Evolutionary conservation across 2,888 invertebrate species (phyloP), one percentile per base, ranked within the genome.

Genomic region (Sussaba pulchella): DNA sequence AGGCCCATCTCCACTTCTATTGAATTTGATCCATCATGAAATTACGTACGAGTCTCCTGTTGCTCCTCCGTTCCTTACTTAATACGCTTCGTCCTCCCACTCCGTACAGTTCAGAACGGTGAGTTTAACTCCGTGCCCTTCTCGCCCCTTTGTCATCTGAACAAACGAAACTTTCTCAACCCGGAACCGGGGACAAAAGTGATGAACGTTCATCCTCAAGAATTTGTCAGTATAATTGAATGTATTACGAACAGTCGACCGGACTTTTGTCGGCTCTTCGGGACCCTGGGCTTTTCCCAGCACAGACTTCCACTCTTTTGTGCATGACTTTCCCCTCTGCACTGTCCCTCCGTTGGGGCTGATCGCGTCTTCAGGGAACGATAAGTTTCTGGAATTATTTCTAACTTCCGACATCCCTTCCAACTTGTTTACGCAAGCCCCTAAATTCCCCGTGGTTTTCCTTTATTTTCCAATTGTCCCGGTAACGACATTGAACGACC

Each of bases 11-110:
- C 36, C 17, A 1, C 21, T 76, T 45, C 54, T 72, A 77, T 76
- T 81, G 19, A 61, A 73, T 81, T 47, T 81, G 57, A 76, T 76
- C 67, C 67, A 41, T 9, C 10, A n/a, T n/a, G n/a, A 63, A 72
- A 73, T 73, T 81, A 63, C 52, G 19, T 5, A 57, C 47, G 45
- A 61, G 67, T 72, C 67, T 76, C 80, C 80, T 76, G 80, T 81
- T 76, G 76, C 80, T 69, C 31, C 9, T 1, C 21, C 24, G 2
- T 36, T 17, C 47, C 26, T 41, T 12, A 17, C 6, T 17, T n/a
- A 39, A 39, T n/a, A 45, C 57, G 26, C 66, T 59, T 21, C 17
- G 52, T 17, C 19, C n/a, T 39, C 19, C 39, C 26, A 21, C 6
- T 45, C 31, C 21, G 8, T 31, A 10, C 9, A 17, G 5, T 63